These are phyloP conservation scores for Anneissia japonica DNA, from an alignment of 35 echinoderm and acorn worm species.

Conservation along the genomic window DNA sequence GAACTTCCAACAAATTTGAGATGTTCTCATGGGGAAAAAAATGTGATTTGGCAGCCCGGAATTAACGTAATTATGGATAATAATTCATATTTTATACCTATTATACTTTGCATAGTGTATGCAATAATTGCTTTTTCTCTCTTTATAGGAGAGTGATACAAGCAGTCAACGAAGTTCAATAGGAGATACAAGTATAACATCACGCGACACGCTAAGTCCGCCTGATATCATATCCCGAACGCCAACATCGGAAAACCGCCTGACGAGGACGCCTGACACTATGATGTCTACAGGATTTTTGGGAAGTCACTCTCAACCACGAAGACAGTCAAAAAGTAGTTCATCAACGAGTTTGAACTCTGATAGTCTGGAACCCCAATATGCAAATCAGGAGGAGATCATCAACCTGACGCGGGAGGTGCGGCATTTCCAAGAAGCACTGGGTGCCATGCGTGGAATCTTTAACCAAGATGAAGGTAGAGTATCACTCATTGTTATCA, in stretches of 20 bases:
- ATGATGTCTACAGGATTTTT: background rate
- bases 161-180: background rate
- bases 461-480: constrained; percentile 61
- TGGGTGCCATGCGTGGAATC: constrained; percentile 49
- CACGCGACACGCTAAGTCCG: background rate
- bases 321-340: constrained; percentile 47
- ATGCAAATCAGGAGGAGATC: constrained; percentile 91
- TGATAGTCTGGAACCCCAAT: constrained; percentile 71
- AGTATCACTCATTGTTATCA: too few relatives aligned
- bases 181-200: background rate
- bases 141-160: background rate
- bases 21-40: too few relatives aligned
- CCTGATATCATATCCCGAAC: background rate
- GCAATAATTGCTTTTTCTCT: too few relatives aligned
- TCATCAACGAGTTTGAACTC: constrained; percentile 93
- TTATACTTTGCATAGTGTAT: too few relatives aligned
- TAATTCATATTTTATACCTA: too few relatives aligned
- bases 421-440: constrained; percentile 69
- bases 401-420: constrained; percentile 81
- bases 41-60: too few relatives aligned
- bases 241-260: background rate
- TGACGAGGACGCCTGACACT: background rate
- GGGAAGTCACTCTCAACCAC: background rate
- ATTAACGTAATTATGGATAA: too few relatives aligned
- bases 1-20: too few relatives aligned